Evolutionary conservation across 64 coral and sea anemone species (phyloP).

Genomic region (Astreopora myriophthalma): DNA sequence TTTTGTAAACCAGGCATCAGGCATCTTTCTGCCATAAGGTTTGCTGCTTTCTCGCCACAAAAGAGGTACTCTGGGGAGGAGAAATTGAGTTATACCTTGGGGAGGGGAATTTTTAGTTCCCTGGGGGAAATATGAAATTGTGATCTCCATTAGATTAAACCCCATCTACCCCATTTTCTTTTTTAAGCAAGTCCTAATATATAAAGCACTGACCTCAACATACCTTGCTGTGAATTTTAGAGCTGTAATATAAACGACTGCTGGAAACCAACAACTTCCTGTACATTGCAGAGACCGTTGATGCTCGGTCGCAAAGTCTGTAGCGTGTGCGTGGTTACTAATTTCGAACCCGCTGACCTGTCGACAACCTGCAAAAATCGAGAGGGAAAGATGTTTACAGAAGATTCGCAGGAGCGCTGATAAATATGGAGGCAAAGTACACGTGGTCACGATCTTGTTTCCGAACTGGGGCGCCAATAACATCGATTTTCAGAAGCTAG

Average conservation of each 20-base stretch:
- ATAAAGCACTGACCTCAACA: not conserved
- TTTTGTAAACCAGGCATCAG: no score
- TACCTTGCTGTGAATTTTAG: not conserved
- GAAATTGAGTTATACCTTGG: no score
- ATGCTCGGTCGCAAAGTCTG: not conserved
- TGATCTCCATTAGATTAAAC: no score
- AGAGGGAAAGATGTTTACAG: slow-evolving; percentile 22
- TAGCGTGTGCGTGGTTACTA: slow-evolving; percentile 29
- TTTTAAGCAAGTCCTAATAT: not conserved
- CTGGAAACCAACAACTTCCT: not conserved
- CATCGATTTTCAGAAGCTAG: not conserved
- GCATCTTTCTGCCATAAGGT: no score
- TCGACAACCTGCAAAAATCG: slow-evolving; percentile 40
- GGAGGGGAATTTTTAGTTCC: no score
- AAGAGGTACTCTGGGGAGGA: no score
- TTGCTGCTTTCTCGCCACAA: no score
- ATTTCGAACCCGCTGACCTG: slow-evolving; percentile 37
- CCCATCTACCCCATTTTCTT: not conserved
- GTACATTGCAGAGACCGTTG: not conserved
- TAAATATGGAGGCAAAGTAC: slow-evolving; percentile 15
- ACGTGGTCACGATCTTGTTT: slow-evolving; percentile 43
- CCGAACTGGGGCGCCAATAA: not conserved
- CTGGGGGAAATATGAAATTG: no score
- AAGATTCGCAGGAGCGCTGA: not conserved
- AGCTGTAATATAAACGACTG: not conserved